Evolutionary conservation across 1,140 invertebrate genomes (phyloP), one percentile per base, ranked within the genome.

Genomic region (Drosophila ambigua): DNA sequence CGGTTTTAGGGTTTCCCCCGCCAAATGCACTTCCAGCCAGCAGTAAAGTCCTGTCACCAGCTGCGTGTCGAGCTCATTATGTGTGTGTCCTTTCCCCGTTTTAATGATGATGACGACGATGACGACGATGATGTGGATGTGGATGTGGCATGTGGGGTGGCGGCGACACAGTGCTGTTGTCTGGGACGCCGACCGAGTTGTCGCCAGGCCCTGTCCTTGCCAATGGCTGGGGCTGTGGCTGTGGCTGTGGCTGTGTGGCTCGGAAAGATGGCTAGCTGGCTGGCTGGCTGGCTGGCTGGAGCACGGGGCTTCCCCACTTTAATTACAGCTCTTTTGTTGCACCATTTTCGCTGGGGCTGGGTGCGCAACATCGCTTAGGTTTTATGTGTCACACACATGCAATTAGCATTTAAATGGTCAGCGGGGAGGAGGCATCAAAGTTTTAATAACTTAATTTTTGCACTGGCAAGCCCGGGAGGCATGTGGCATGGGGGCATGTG

Each of bases 401-500:
- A 84, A 84, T 84, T 85, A 85, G 57, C 77, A 77, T 79, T 73
- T 80, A 83, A 83, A 76, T 79, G 76, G 23, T 15, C 49, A 63
- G 55, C 59, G 49, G 43, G 31, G 13, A 39, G 46, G 16, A 44
- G 60, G 60, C 20, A 43, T 35, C 46, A 83, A 72, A 83, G 46
- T 83, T 85, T 77, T 80, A 61, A 85, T 85, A 80, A 85, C 77
- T 80, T 53, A 57, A 72, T 64, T 66, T 74, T 41, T 24, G 11
- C 24, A 28, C 28, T 46, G 62, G 39, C 24, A 46, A 4, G 35
- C n/a, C n/a, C n/a, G 35, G 11, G 20, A 20, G 20, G 11, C 35
- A 4, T 11, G 35, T 4, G 35, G 9, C 35, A 35, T 2, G 31
- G 31, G 9, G 5, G 26, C 26, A 26, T 26, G 26, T 5, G 26